Percentiles rank a stretch among this genome's conserved stretches.
phyloP scores from a whole-genome alignment of 1,140 invertebrate species.

The Notospermus geniculatus region DNA sequence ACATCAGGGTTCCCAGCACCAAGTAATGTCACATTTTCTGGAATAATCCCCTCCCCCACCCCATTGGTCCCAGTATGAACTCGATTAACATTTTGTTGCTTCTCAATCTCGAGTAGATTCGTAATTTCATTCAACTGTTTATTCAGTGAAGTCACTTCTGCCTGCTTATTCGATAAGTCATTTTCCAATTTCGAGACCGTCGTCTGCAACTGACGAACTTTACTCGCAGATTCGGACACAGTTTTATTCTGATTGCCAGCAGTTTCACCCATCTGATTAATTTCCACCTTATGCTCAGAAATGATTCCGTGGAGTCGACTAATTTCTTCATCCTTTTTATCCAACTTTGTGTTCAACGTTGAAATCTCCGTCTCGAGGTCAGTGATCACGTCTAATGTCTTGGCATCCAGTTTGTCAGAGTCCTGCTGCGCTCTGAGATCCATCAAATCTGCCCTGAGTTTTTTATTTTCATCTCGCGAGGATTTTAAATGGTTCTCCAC shows the following conservation, averaged over 20 bases:
- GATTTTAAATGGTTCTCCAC: neutral
- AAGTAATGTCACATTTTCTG: conserved; percentile 8
- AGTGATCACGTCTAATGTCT: conserved; percentile 26
- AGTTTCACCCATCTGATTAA: conserved; percentile 32
- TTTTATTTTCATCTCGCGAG: conserved; percentile 5
- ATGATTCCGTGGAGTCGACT: conserved; percentile 14
- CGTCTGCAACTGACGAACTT: conserved; percentile 24
- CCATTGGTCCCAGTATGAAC: conserved; percentile 11
- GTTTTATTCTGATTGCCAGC: conserved; percentile 22
- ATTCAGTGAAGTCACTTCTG: conserved; percentile 23
- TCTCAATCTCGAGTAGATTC: conserved; percentile 24
- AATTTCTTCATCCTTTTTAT: conserved; percentile 23
- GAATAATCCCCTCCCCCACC: conserved; percentile 3
- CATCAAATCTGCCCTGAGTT: conserved; percentile 17
- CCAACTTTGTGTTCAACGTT: conserved; percentile 20
- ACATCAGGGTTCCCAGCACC: neutral
- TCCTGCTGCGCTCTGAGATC: conserved; percentile 18
- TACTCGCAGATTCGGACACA: conserved; percentile 21
- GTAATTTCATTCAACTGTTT: conserved; percentile 25
- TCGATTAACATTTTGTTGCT: conserved; percentile 18
- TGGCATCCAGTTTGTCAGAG: conserved; percentile 13
- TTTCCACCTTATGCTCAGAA: conserved; percentile 28
- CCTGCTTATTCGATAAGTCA: conserved; percentile 29
- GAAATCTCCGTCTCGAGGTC: conserved; percentile 29
- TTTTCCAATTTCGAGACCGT: conserved; percentile 28